Conservation (phyloP, 2,888 invertebrate genomes). For the Anaspis maculata region DNA sequence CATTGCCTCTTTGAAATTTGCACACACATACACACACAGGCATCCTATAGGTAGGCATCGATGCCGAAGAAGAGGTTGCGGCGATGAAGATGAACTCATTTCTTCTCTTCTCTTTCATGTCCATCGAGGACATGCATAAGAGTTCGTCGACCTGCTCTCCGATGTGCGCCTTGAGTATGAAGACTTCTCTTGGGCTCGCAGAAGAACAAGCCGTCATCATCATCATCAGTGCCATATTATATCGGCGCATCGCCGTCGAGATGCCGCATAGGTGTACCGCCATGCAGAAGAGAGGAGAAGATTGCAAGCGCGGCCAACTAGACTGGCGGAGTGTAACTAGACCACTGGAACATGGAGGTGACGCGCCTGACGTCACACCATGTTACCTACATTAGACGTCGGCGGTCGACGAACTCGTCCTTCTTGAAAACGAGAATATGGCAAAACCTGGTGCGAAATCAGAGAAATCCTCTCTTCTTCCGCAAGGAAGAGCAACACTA, state of each 20-base stretch:
- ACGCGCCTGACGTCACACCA: slow-evolving; percentile 40
- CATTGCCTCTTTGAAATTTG: too few species aligned
- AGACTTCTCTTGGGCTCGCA: too few species aligned
- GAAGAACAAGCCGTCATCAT: background rate
- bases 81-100: slow-evolving; percentile 32
- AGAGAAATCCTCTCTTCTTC: too few species aligned
- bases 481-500: too few species aligned
- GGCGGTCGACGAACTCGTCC: slow-evolving; percentile 31
- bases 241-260: too few species aligned
- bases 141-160: slow-evolving; percentile 21
- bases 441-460: too few species aligned
- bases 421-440: too few species aligned
- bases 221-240: slow-evolving; percentile 8
- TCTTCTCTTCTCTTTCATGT: slow-evolving; percentile 23
- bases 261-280: too few species aligned
- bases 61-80: slow-evolving; percentile 1
- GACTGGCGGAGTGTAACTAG: slow-evolving; percentile 35
- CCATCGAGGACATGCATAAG: slow-evolving; percentile 28
- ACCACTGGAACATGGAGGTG: slow-evolving; percentile 42
- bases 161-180: too few species aligned
- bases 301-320: slow-evolving; percentile 24
- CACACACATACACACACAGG: too few species aligned
- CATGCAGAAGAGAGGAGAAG: too few species aligned
- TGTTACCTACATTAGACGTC: slow-evolving; percentile 39
- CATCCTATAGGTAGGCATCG: too few species aligned